Base-by-base conservation (phyloP, 2,797 vertebrate species). In the Enteromius viviparus region DNA sequence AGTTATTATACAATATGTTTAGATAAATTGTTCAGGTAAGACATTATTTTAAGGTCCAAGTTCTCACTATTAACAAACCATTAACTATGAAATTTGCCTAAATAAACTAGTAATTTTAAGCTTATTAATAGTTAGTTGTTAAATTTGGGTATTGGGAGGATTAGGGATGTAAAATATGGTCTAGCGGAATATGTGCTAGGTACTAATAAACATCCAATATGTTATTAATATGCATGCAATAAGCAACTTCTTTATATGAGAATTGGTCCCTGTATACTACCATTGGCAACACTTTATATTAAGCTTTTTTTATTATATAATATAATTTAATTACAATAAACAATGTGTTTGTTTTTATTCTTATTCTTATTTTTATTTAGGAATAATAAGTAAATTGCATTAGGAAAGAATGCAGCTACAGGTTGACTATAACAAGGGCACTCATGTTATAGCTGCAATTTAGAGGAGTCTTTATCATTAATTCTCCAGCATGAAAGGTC, bases 401-500 rank as follows among this genome's bases (percentile, higher is more conserved):
- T 15, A 80, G 21, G 10, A 53, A 17, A 6, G 45, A 58, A 10
- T 64, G 21, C 70, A 81, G 21, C 55, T 11, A 65, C 70, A 66
- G 32, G 80, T 65, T 15, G n/a, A 37, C 51, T 19, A 40, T 45
- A 12, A 34, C 19, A 5, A 72, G 40, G 42, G n/a, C 4, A 19
- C 7, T 0, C 9, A 23, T 23, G 55, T 40, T 53, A 64, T 21
- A 45, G 26, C 51, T 49, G 21, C 32, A 26, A 37, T 76, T 68
- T 21, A 64, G 21, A 49, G 26, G 15, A 49, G 26, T 66, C 42
- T 66, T 64, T 78, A 65, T 78, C 11, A 2, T 78, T 64, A 34
- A 37, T 78, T 26, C 62, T 62, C 62, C 70, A 65, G 45, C 21
- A 26, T 40, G 60, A 66, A 76, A 75, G 78, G 64, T 68, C n/a